Percentiles rank a stretch among this genome's conserved stretches.
These are phyloP conservation scores for Atherinomorus stipes DNA, from an alignment of 2,113 vertebrate species.

Conservation along the genomic window DNA sequence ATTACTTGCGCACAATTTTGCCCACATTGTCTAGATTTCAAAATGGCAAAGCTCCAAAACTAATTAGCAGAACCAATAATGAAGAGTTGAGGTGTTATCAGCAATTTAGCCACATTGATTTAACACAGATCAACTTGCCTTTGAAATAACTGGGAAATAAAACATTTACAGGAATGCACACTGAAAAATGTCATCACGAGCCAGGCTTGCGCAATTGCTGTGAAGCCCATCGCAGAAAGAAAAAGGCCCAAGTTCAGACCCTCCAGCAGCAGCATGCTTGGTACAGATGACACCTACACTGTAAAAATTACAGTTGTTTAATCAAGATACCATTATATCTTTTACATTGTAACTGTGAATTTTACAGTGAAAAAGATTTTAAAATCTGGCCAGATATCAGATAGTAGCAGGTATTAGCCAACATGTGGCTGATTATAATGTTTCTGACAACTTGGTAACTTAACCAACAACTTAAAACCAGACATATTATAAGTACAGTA, in stretches of 20 bases:
- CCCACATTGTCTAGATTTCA: constrained; percentile 9
- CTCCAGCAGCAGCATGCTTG: neutral
- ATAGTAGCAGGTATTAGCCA: no score
- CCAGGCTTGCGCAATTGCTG: constrained; percentile 9
- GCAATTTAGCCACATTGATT: neutral
- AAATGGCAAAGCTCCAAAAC: neutral
- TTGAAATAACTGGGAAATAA: constrained; percentile 11
- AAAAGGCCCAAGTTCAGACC: no score
- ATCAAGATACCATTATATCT: no score
- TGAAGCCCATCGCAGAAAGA: neutral
- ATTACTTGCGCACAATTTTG: constrained; percentile 15
- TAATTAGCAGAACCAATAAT: neutral
- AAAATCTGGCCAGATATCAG: no score
- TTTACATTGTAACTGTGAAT: no score
- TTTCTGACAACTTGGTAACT: no score
- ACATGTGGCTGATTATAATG: no score
- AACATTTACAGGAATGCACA: neutral
- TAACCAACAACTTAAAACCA: no score
- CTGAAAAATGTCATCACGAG: constrained; percentile 7
- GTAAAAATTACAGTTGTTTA: no score
- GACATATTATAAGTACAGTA: no score
- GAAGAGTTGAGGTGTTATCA: neutral
- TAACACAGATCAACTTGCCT: neutral
- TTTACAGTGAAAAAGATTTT: no score
- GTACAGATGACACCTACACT: constrained; percentile 30